Base-by-base conservation (phyloP, 2,797 vertebrate species). In the Spea hammondii region DNA sequence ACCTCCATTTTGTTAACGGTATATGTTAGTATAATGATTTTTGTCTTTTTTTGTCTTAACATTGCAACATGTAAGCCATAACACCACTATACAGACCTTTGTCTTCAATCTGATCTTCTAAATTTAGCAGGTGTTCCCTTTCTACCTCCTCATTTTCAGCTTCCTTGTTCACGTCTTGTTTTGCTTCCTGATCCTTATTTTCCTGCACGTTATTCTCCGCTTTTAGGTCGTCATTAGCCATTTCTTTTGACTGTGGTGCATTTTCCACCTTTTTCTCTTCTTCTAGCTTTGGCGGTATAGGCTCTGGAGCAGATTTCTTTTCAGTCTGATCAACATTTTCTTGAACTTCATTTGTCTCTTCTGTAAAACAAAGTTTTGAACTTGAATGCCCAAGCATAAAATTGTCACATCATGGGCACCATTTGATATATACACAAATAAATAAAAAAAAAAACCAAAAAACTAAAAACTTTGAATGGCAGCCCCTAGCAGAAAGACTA, bases 61-160 rank as follows among this genome's bases (percentile, higher is more conserved):
- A 32, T 2, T 32, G 32, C 32, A 32, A 32, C 32, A 32, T 32
- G 32, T 32, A 32, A 32, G 32, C 32, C 32, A 32, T 32, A 32
- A 32, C 32, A 32, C 32, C 32, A 32, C 3, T 8, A 45, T 65
- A 48, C 72, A 4, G 80, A 91, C 89, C 91, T 66, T 79, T 80
- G n/a, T 87, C 83, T 47, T 88, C 86, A 8, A 83, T 82, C 50
- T 83, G 86, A 5, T 44, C 75, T 0, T 87, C 80, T 0, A 87
- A 82, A 0, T 59, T 87, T 45, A 91, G 54, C 47, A 93, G 86
- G n/a, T 92, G 84, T 14, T 90, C 89, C 67, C 86, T 87, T 78
- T 92, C 89, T 0, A 82, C 59, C 64, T 87, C 88, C 46, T 90
- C 88, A 3, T 9, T 77, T 4, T 85, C 86, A 50, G 6, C 83